These are phyloP conservation scores for Melospiza melodia DNA, from an alignment of 2,113 vertebrate species.

Conservation along the genomic window DNA sequence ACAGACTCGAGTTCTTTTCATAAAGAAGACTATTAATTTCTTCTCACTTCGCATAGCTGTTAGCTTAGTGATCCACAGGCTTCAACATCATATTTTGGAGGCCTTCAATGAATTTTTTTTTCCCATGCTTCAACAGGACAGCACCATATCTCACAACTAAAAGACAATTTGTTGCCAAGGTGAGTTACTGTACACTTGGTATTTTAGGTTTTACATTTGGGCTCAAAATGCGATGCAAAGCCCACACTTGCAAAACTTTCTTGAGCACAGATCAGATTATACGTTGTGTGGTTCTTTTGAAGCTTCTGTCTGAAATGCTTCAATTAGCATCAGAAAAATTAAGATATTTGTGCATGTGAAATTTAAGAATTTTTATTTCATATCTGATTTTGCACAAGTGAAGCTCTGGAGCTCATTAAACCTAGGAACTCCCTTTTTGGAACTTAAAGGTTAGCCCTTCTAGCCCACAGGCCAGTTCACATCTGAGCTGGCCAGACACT, in stretches of 20 bases:
- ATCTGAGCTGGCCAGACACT: background rate
- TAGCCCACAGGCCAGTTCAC: background rate
- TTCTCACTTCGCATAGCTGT: background rate
- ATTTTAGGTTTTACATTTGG: background rate
- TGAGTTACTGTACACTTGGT: background rate
- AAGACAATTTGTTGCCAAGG: background rate
- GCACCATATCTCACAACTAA: background rate
- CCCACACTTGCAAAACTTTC: background rate
- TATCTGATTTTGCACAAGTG: background rate
- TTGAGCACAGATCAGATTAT: background rate
- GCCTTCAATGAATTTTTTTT: background rate
- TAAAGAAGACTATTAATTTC: slow-evolving; percentile 18
- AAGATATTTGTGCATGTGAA: background rate
- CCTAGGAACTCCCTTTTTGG: background rate
- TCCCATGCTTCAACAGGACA: background rate
- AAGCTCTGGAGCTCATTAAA: background rate
- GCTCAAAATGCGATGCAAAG: background rate
- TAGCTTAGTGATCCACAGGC: background rate
- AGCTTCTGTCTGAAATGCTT: background rate
- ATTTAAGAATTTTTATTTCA: background rate
- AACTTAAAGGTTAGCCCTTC: background rate
- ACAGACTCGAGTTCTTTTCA: background rate
- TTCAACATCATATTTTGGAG: background rate
- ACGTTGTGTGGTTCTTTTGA: background rate
- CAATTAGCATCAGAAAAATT: background rate